Evolutionary conservation across 2,113 vertebrate genomes (phyloP).

Genomic region (Penelope pileata): DNA sequence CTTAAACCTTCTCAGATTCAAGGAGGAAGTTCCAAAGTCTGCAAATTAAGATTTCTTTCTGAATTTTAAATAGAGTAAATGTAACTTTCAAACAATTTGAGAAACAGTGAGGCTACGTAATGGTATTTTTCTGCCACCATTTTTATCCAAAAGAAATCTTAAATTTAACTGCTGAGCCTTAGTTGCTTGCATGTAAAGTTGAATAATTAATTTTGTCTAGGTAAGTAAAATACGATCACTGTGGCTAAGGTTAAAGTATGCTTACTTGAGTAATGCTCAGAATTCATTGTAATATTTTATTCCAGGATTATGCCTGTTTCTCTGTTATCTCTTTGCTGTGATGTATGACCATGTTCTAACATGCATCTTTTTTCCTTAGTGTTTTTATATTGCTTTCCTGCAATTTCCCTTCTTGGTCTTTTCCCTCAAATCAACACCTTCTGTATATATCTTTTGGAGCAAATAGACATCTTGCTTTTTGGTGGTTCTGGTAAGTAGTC

Average conservation of each 20-base stretch:
- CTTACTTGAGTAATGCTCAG: neutral
- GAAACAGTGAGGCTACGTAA: neutral
- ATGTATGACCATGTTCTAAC: neutral
- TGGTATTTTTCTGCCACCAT: neutral
- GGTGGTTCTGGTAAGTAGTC: slow-evolving; percentile 90
- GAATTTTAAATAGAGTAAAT: neutral
- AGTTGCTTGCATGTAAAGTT: neutral
- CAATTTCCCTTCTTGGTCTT: slow-evolving; percentile 93
- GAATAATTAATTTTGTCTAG: neutral
- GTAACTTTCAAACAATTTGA: neutral
- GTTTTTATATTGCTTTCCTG: slow-evolving; percentile 93
- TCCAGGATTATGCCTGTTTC: neutral
- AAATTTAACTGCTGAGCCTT: neutral
- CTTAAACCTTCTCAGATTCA: neutral
- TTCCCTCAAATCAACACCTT: slow-evolving; percentile 99
- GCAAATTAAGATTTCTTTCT: neutral
- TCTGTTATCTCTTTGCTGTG: neutral
- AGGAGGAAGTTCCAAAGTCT: neutral
- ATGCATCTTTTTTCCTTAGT: slow-evolving; percentile 72
- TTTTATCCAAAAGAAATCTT: neutral
- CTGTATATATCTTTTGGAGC: slow-evolving; percentile 92
- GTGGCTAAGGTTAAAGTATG: neutral
- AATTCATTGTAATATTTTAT: neutral
- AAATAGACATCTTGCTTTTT: slow-evolving; percentile 94
- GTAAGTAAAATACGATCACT: neutral